phyloP scores from a whole-genome alignment of 1,140 invertebrate species.

The Fopius arisanus region DNA sequence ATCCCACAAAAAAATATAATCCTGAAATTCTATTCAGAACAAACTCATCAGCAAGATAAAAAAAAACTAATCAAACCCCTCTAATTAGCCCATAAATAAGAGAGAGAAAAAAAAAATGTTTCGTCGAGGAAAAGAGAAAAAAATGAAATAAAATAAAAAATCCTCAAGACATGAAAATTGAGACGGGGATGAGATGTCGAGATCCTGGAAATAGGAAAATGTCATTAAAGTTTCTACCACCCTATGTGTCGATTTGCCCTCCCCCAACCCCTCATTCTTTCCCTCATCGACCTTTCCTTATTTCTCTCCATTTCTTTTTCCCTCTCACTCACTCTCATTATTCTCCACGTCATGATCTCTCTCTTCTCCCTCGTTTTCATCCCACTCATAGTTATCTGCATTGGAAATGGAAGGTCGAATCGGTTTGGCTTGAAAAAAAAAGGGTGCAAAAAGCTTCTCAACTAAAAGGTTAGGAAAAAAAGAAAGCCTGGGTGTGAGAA shows the following conservation, averaged over 20 bases:
- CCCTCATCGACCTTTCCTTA: neutral
- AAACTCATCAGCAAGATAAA: no score
- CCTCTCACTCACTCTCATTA: slow-evolving; percentile 21
- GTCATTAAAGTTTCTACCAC: slow-evolving; percentile 25
- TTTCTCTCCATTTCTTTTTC: neutral
- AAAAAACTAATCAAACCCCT: neutral
- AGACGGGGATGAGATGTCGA: neutral
- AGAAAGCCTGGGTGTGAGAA: neutral
- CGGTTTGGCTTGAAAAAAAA: slow-evolving; percentile 16
- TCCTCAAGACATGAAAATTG: neutral
- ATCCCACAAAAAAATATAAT: no score
- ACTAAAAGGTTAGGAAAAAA: neutral
- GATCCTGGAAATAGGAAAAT: slow-evolving; percentile 26
- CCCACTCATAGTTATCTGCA: slow-evolving; percentile 29
- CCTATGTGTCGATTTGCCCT: slow-evolving; percentile 21
- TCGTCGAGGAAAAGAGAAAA: no score
- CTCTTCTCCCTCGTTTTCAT: neutral
- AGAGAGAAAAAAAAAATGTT: neutral
- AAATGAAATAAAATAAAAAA: no score
- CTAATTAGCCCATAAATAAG: neutral
- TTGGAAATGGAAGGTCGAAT: slow-evolving; percentile 32
- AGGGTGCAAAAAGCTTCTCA: neutral
- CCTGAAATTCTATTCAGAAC: no score
- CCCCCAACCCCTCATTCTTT: neutral
- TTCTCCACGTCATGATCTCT: slow-evolving; percentile 13